phyloP scores from a whole-genome alignment of 2,888 invertebrate species.

The Drosophila nigricruria region DNA sequence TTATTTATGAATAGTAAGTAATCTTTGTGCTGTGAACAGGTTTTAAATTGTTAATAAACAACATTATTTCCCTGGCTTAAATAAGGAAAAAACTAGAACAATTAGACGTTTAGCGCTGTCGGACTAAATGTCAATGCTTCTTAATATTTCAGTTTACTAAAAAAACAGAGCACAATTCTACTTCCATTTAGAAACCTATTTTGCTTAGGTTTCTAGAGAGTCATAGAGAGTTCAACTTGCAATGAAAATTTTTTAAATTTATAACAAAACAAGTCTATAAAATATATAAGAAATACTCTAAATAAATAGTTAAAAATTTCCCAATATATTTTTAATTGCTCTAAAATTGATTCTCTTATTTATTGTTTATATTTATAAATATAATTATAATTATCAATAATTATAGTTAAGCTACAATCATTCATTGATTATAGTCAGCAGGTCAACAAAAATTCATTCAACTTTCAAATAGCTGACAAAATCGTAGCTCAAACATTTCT shows the following conservation, averaged over 20 bases:
- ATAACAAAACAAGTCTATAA: not conserved
- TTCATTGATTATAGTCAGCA: not conserved
- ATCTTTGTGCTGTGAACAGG: not conserved
- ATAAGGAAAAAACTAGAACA: not conserved
- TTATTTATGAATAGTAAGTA: not conserved
- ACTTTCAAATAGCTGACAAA: no score
- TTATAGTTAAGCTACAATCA: no score
- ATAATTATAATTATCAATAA: no score
- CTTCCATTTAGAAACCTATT: not conserved
- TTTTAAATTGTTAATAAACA: not conserved
- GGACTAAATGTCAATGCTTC: no score
- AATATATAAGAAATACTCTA: no score
- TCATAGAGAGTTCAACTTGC: not conserved
- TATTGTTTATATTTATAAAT: no score
- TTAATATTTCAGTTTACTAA: not conserved
- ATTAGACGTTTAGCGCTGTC: not conserved
- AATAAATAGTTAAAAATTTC: no score
- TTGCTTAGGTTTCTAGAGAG: not conserved
- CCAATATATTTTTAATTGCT: no score
- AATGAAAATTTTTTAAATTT: no score
- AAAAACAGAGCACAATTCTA: not conserved
- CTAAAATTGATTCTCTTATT: no score
- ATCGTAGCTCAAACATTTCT: not conserved
- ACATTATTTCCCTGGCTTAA: not conserved
- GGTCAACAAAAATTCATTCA: no score